Conservation (phyloP, 2,888 invertebrate genomes). For the Gandaritis pyraliata region DNA sequence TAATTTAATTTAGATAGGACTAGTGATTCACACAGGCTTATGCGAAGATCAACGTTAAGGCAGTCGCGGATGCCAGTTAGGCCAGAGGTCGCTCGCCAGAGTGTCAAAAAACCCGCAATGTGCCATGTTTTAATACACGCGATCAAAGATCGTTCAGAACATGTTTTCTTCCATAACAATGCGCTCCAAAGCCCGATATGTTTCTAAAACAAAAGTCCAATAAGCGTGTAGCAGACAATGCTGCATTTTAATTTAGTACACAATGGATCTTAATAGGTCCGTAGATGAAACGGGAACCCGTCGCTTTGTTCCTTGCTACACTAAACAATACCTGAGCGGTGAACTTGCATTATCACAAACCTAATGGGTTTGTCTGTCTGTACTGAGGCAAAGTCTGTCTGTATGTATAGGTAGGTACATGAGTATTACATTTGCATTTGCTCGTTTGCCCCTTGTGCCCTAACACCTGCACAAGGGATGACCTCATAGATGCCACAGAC, state of each 20-base stretch:
- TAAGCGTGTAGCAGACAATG: conserved; percentile 71
- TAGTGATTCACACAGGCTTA: no score
- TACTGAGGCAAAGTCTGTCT: conserved; percentile 41
- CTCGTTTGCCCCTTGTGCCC: no score
- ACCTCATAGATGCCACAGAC: no score
- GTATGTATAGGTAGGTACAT: no score
- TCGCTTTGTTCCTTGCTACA: conserved; percentile 70
- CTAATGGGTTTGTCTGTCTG: conserved; percentile 80
- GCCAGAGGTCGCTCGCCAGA: neutral
- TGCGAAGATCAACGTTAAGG: no score
- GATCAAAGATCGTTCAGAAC: conserved; percentile 2
- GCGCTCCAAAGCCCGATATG: conserved; percentile 32
- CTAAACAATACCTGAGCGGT: conserved; percentile 80
- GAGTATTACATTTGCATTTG: conserved; percentile 1
- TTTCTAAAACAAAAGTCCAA: conserved; percentile 63
- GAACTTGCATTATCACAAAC: conserved; percentile 82
- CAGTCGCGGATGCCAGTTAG: no score
- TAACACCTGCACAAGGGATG: no score
- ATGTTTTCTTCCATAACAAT: conserved; percentile 18
- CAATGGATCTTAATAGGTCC: conserved; percentile 79
- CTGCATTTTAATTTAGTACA: conserved; percentile 82
- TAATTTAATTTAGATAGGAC: no score
- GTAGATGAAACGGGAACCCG: conserved; percentile 77
- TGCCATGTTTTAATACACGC: neutral
- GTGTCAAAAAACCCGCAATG: neutral